These are phyloP conservation scores for Scaptodrosophila lebanonensis DNA, from an alignment of 1,140 invertebrate genomes.

Conservation along the genomic window DNA sequence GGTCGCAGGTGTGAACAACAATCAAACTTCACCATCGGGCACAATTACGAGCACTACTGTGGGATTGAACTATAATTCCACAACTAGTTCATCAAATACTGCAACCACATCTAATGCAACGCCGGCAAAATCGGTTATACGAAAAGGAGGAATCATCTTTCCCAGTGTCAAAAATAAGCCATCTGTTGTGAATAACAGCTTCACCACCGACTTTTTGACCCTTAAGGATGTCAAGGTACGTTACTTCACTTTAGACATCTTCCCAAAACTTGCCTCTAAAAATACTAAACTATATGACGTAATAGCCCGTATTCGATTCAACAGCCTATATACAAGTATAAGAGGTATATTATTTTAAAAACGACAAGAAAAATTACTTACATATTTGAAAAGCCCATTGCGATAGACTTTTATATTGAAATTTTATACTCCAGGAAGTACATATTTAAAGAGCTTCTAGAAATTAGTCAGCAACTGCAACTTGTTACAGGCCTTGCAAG, in stretches of 20 bases:
- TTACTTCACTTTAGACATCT: no score
- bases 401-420: no score
- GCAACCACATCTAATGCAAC: constrained; percentile 27
- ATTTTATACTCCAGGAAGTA: no score
- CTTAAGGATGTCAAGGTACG: constrained; percentile 91
- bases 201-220: constrained; percentile 84
- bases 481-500: no score
- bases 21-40: constrained; percentile 36
- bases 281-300: no score
- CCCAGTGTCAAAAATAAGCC: constrained; percentile 94
- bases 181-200: constrained; percentile 87
- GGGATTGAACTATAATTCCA: constrained; percentile 39
- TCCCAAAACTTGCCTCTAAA: not conserved
- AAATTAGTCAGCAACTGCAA: no score
- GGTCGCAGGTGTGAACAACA: constrained; percentile 40
- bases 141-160: constrained; percentile 90
- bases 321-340: no score
- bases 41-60: constrained; percentile 54
- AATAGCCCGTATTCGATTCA: no score
- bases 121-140: constrained; percentile 60
- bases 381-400: no score
- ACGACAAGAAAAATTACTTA: no score
- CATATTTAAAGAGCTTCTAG: no score
- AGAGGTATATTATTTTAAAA: no score
- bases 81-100: constrained; percentile 44